These are phyloP conservation scores for Sphecodes monilicornis DNA, from an alignment of 2,888 invertebrate species.

Conservation along the genomic window DNA sequence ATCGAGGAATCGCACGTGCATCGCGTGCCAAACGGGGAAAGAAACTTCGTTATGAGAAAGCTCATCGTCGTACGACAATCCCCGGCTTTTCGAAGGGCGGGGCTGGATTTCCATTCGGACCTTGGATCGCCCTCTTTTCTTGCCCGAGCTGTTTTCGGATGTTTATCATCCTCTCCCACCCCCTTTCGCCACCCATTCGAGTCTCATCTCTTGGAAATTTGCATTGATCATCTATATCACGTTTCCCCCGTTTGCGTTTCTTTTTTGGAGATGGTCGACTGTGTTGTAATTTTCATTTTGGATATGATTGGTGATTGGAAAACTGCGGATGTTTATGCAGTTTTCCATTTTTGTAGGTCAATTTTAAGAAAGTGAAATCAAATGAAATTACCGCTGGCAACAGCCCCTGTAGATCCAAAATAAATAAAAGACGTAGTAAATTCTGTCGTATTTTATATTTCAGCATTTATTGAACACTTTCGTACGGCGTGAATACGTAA, in stretches of 20 bases:
- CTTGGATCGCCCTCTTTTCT: conserved; percentile 45
- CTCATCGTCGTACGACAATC: conserved; percentile 66
- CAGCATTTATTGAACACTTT: too few relatives aligned
- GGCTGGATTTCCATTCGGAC: conserved; percentile 57
- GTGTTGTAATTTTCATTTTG: too few relatives aligned
- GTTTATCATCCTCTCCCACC: conserved; percentile 37
- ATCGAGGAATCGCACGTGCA: conserved; percentile 67
- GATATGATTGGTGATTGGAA: too few relatives aligned
- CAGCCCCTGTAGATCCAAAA: too few relatives aligned
- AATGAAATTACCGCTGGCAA: too few relatives aligned
- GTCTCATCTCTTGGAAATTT: conserved; percentile 67
- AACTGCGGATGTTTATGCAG: too few relatives aligned
- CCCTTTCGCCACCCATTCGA: conserved; percentile 39
- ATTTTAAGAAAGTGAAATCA: too few relatives aligned
- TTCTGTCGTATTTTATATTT: too few relatives aligned
- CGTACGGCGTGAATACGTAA: too few relatives aligned
- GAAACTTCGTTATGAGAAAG: conserved; percentile 73
- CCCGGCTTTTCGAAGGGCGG: conserved; percentile 23
- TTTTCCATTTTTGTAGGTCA: too few relatives aligned
- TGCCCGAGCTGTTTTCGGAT: conserved; percentile 46
- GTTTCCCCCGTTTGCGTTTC: conserved; percentile 3
- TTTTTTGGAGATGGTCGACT: too few relatives aligned
- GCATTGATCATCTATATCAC: conserved; percentile 58
- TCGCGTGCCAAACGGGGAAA: conserved; percentile 66
- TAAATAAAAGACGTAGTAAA: too few relatives aligned